Conservation (phyloP, 1,140 invertebrate genomes). For the Halictus rubicundus region DNA sequence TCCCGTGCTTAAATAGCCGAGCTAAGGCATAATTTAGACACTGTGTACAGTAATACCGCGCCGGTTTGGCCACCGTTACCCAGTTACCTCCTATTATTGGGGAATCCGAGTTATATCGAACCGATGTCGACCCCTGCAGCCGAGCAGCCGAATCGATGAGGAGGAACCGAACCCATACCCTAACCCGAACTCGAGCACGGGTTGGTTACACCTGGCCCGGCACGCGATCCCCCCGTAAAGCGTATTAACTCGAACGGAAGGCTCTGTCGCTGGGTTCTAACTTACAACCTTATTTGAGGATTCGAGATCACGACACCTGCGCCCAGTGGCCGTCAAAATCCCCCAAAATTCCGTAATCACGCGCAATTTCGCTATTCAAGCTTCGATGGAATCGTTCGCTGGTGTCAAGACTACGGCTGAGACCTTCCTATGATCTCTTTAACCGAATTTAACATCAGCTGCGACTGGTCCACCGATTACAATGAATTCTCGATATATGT, state of each 20-base stretch:
- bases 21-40: slow-evolving; percentile 45
- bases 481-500: too few species aligned
- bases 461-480: too few species aligned
- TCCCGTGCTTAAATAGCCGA: slow-evolving; percentile 37
- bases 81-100: slow-evolving; percentile 50
- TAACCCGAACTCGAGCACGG: neutral
- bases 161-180: slow-evolving; percentile 11
- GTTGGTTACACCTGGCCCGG: slow-evolving; percentile 15
- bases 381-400: too few species aligned
- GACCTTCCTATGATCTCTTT: too few species aligned
- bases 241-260: slow-evolving; percentile 9
- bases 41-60: slow-evolving; percentile 23
- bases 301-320: too few species aligned
- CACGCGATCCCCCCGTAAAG: slow-evolving; percentile 25
- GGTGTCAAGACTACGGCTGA: too few species aligned
- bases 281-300: too few species aligned
- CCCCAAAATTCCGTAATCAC: too few species aligned
- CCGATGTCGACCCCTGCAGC: slow-evolving; percentile 1
- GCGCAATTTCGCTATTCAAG: too few species aligned
- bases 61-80: slow-evolving; percentile 31
- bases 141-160: slow-evolving; percentile 19
- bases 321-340: too few species aligned
- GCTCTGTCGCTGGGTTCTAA: too few species aligned
- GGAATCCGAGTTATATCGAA: slow-evolving; percentile 19
- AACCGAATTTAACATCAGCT: too few species aligned